A percentile compares a stretch with the other conserved stretches of the same genome.
These are phyloP conservation scores for Smittia sp. DNA, from an alignment of 2,888 invertebrate species.

Conservation along the genomic window DNA sequence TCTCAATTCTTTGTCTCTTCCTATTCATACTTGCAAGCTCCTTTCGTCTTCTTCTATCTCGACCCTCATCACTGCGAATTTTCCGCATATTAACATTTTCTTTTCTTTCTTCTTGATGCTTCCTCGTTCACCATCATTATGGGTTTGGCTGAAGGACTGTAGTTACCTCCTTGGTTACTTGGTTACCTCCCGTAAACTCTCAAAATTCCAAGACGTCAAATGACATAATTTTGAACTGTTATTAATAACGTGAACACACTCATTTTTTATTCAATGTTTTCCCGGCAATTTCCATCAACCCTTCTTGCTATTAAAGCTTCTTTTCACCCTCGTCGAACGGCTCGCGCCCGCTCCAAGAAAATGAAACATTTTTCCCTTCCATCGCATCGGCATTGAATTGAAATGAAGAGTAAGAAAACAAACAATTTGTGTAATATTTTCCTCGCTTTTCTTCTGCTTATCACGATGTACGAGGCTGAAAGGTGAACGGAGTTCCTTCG, in stretches of 20 bases:
- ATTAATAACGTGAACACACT: no score
- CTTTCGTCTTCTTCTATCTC: slow-evolving; percentile 10
- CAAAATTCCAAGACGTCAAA: no score
- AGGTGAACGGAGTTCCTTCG: neutral
- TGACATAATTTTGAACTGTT: no score
- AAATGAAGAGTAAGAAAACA: slow-evolving; percentile 5
- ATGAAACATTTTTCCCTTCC: slow-evolving; percentile 17
- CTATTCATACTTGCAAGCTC: neutral
- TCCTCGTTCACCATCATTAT: neutral
- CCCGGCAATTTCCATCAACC: no score
- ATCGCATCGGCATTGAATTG: slow-evolving; percentile 19
- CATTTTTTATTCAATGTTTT: no score
- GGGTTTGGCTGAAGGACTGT: no score
- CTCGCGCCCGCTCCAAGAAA: neutral
- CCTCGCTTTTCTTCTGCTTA: slow-evolving; percentile 2
- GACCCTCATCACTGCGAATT: slow-evolving; percentile 40
- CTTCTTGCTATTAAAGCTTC: neutral
- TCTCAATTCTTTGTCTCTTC: slow-evolving; percentile 19
- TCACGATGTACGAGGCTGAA: slow-evolving; percentile 5
- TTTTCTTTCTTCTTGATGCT: neutral
- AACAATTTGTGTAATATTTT: slow-evolving; percentile 37
- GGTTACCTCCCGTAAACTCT: no score
- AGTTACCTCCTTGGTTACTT: no score
- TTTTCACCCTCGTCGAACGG: neutral
- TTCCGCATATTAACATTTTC: slow-evolving; percentile 41